These are phyloP conservation scores for Eidolon dupreanum DNA, from an alignment of 2,797 vertebrate species.

Conservation along the genomic window DNA sequence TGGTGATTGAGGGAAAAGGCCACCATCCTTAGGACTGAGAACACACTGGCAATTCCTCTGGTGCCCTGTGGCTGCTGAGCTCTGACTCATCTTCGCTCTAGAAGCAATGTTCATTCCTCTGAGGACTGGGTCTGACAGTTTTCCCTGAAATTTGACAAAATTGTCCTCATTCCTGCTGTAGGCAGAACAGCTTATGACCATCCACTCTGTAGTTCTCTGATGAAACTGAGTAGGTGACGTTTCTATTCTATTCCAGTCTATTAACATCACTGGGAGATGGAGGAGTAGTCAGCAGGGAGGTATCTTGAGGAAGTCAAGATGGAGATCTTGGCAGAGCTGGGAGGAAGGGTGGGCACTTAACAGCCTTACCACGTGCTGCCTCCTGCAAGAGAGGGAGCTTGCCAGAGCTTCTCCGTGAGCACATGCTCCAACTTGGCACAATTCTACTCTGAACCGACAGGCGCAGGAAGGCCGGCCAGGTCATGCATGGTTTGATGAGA, in stretches of 20 bases:
- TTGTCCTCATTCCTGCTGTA: not conserved
- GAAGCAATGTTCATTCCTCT: not conserved
- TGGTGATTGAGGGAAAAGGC: not conserved
- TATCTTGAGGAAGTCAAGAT: not conserved
- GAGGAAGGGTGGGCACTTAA: not conserved
- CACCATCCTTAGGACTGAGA: not conserved
- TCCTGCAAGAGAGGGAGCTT: not conserved
- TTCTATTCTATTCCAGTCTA: not conserved
- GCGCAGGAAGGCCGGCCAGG: not conserved
- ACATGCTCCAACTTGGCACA: not conserved
- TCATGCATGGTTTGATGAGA: not conserved
- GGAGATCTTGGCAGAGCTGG: not conserved
- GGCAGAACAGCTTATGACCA: not conserved
- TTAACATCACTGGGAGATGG: not conserved
- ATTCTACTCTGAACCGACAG: not conserved
- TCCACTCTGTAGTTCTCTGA: not conserved
- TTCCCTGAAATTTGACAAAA: not conserved
- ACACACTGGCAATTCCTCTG: not conserved
- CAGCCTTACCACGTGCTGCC: rapidly evolving
- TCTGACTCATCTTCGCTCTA: not conserved
- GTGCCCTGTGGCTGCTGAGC: too few species aligned
- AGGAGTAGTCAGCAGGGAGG: not conserved
- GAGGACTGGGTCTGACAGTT: not conserved
- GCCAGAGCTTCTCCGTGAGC: not conserved
- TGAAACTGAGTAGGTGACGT: not conserved